Base-by-base conservation (phyloP, 92 coral and sea anemone species). In the Pocillopora meandrina region DNA sequence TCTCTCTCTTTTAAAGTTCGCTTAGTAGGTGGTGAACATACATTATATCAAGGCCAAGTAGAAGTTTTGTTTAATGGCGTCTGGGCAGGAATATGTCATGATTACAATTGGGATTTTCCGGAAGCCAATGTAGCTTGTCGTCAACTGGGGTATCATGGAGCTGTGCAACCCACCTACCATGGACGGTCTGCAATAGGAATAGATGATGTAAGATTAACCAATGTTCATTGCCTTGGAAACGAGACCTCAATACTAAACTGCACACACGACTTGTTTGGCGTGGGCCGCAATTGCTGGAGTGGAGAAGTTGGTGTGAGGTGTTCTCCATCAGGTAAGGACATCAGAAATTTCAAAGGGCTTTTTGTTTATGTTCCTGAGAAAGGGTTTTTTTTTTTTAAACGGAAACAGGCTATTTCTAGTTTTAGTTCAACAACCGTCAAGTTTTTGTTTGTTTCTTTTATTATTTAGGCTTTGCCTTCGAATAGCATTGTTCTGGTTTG, bases 101-200 rank as follows among this genome's bases (percentile, higher is more conserved):
- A 65, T 35, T 0, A 2, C 64, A 0, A 26, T 12, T 85, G 85
- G 85, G 60, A 71, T 15, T 19, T 69, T 4, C 33, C 12, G 15
- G 85, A 59, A 6, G 85, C 89, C 55, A 42, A 77, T 36, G 89
- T 85, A 56, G 79, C 78, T 58, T 85, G 89, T 49, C 85, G 89
- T 1, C 84, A 68, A 79, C 71, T 78, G 12, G 84, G 79, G 15
- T 85, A 78, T 59, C 34, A 33, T 36, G 69, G 33, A 2, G 82
- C 72, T 26, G 23, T 35, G 23, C 26, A 61, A 78, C 9, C 72
- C 1, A 33, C 71, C 1, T 63, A 42, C 36, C 35, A n/a, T 42
- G 31, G 11, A 34, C 31, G 1, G 17, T 78, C 33, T 20, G 19
- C 33, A 2, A 15, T 2, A 26, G 56, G 34, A 7, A 12, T 11